Conservation (phyloP, 2,113 vertebrate species). For the Mus spicilegus region DNA sequence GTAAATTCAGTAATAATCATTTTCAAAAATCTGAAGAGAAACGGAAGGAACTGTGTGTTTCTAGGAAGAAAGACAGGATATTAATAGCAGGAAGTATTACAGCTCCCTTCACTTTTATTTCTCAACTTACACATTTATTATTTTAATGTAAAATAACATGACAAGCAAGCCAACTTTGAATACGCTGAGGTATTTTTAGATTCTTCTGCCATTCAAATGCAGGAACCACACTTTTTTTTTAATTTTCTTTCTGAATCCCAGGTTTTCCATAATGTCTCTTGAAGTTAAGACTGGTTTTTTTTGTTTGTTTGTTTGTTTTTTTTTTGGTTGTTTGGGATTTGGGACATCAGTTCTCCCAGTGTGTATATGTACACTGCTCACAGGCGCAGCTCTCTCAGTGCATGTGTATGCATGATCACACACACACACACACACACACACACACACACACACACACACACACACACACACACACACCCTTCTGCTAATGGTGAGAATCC, state of each 20-base stretch:
- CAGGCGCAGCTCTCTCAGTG: not conserved
- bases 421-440: not conserved
- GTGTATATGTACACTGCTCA: not conserved
- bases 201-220: constrained; percentile 28
- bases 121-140: not conserved
- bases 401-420: not conserved
- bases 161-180: not conserved
- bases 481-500: not conserved
- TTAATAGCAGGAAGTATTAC: not conserved
- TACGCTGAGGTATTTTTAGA: constrained; percentile 32
- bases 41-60: not conserved
- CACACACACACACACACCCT: not conserved
- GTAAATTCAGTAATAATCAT: constrained; percentile 7
- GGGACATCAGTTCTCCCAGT: not conserved
- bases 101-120: not conserved
- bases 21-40: not conserved
- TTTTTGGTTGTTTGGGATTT: constrained; percentile 39
- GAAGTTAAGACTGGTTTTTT: not conserved
- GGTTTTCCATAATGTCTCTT: not conserved
- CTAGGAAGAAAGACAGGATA: not conserved
- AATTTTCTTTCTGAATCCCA: not conserved
- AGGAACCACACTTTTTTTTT: not conserved
- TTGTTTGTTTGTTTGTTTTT: too few species aligned
- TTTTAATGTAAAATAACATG: constrained; percentile 22
- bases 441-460: not conserved